Base-by-base conservation (phyloP, 2,888 invertebrate species). In the Cerceris ruficornis region DNA sequence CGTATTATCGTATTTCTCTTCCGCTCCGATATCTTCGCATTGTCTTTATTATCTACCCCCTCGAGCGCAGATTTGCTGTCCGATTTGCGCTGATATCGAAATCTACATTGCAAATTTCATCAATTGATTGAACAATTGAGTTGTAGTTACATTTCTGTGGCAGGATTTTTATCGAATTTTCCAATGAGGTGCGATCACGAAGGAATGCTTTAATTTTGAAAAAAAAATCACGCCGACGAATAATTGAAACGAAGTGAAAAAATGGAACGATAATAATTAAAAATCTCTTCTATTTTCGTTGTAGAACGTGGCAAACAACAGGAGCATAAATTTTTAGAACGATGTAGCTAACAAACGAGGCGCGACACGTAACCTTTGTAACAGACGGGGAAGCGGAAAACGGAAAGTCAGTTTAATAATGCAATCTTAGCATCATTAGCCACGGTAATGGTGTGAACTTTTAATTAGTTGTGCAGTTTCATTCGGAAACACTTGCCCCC, bases 391-490 rank as follows among this genome's bases (percentile, higher is more conserved):
- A 43, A 68, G 59, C 54, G 57, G 41, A 66, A 74, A 72, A 72
- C 76, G 76, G 65, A 52, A 71, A 71, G 76, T 42, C 74, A 70
- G 80, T 89, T 91, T 89, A 91, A 92, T 91, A 91, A 91, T 91
- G 89, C 90, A 91, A 90, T 90, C 90, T 90, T 88, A 86, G 90
- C 87, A 89, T 91, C 91, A 91, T 92, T 91, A 91, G 88, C 90
- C 86, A 75, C 84, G 85, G 87, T 90, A 91, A 91, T 89, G 90
- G 90, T 88, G 88, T 91, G 88, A 92, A 92, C 89, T 91, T 91
- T 91, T 91, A 91, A 92, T 92, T 91, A 91, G 91, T 91, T 91
- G 89, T 88, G 88, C 89, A 89, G 90, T 91, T 91, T 88, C 90
- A 90, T 91, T 91, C 88, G 90, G 88, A 89, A 90, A 90, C 90